Evolutionary conservation across 2,888 invertebrate genomes (phyloP), one percentile per base, ranked within the genome.

Genomic region (Epirrita christyi): DNA sequence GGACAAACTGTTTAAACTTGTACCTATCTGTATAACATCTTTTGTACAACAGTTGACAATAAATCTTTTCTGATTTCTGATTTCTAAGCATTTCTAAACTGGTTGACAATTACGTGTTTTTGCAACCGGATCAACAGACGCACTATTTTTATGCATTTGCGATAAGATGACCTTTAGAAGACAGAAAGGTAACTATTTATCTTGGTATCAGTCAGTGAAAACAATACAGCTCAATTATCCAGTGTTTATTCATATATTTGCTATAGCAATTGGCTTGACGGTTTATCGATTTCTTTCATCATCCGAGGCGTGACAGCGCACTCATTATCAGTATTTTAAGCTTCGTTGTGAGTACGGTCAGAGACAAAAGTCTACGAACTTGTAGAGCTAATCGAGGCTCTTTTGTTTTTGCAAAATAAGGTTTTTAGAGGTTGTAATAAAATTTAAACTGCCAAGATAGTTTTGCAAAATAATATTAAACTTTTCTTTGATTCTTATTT

Each of bases 291-390:
- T 40, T 52, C 37, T 44, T 52, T 53, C 44, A 48, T 50, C 34
- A 41, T 9, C 13, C 14, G 7, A 44, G 27, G 8, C 55, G 47
- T 55, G 59, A 44, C 55, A 47, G n/a, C 38, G 59, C 55, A 59
- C 14, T 34, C 27, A 32, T 40, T 55, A 44, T 11, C 34, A 40
- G 44, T 21, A 43, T 52, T 57, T 42, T 34, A 43, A 27, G 45
- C 50, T 46, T 37, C 32, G 42, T 46, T 42, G 13, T 13, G 13
- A 44, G 37, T 27, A 27, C 21, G 8, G 8, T 38, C 15, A 38
- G 29, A 29, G 7, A 36, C 10, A 27, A 37, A 28, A 38, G 37
- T 38, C 28, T 47, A 47, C 21, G 36, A 44, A 14, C 46, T 36
- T 46, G 15, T 21, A 34, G 9, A n/a, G n/a, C 32, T 10, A 32